Percentiles rank a stretch among this genome's conserved stretches.
These are phyloP conservation scores for Formica exsecta DNA, from an alignment of 1,140 invertebrate genomes.

Conservation along the genomic window DNA sequence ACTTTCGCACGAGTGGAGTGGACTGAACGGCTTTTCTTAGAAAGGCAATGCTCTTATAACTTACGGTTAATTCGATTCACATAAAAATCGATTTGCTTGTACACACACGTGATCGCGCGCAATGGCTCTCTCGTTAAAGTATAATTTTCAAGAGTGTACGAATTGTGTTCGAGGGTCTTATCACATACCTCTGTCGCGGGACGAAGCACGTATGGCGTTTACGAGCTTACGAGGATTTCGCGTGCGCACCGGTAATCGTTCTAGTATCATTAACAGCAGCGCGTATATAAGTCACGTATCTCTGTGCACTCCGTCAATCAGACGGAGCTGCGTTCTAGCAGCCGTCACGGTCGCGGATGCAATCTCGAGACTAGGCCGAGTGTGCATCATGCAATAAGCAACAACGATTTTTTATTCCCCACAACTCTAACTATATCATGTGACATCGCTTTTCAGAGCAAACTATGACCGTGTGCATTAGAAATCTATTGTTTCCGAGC, in stretches of 20 bases:
- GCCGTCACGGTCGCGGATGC: conserved; percentile 49
- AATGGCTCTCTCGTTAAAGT: conserved; percentile 55
- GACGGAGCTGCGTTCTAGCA: conserved; percentile 39
- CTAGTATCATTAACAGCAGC: conserved; percentile 68
- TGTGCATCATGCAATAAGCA: conserved; percentile 32
- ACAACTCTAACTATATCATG: neutral
- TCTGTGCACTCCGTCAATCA: conserved; percentile 48
- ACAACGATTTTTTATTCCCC: conserved; percentile 12
- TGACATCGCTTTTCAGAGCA: neutral
- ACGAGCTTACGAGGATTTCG: conserved; percentile 73
- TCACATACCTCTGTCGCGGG: conserved; percentile 14
- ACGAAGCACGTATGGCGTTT: conserved; percentile 55
- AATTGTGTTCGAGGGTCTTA: conserved; percentile 43
- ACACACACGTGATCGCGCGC: conserved; percentile 14
- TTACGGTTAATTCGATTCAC: conserved; percentile 30
- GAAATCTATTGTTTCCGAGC: neutral
- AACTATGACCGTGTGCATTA: neutral
- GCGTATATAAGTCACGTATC: conserved; percentile 65
- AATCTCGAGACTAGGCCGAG: conserved; percentile 33
- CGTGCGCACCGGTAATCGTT: conserved; percentile 69
- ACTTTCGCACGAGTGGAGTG: neutral
- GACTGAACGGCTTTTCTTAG: conserved; percentile 1
- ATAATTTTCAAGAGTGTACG: conserved; percentile 48
- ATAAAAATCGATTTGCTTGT: conserved; percentile 38
- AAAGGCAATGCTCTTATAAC: neutral